Evolutionary conservation across 2,888 invertebrate species (phyloP).

Genomic region (Synanthedon vespiformis): DNA sequence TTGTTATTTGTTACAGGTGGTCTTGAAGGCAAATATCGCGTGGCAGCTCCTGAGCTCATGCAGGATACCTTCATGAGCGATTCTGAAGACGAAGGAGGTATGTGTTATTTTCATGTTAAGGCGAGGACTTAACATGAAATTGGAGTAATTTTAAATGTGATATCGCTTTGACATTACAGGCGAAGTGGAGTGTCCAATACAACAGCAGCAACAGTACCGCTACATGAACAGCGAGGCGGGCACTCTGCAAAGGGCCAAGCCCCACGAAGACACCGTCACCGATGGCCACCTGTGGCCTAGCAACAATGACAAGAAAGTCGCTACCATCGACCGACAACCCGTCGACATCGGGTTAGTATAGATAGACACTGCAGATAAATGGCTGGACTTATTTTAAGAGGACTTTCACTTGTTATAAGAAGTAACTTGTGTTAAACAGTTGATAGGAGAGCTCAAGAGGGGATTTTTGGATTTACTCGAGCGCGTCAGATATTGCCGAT

Average conservation of each 20-base stretch:
- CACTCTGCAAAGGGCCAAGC: slow-evolving; percentile 57
- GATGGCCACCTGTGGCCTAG: slow-evolving; percentile 64
- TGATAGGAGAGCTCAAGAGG: too few species aligned
- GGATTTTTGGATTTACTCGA: too few species aligned
- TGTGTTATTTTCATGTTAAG: slow-evolving; percentile 27
- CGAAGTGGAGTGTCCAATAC: slow-evolving; percentile 67
- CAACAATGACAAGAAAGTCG: slow-evolving; percentile 61
- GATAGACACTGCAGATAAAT: too few species aligned
- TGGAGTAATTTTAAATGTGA: neutral
- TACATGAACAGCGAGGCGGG: slow-evolving; percentile 69
- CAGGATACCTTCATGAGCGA: slow-evolving; percentile 99
- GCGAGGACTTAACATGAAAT: neutral
- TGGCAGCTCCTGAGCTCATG: slow-evolving; percentile 98
- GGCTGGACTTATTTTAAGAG: too few species aligned
- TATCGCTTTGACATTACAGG: slow-evolving; percentile 27
- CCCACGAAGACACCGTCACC: slow-evolving; percentile 62
- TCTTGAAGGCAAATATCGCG: slow-evolving; percentile 94
- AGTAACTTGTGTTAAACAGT: too few species aligned
- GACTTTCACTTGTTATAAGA: too few species aligned
- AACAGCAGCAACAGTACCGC: slow-evolving; percentile 67
- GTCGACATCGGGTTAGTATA: slow-evolving; percentile 54
- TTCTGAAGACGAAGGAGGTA: slow-evolving; percentile 98
- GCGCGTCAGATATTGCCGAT: too few species aligned
- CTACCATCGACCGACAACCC: slow-evolving; percentile 62
- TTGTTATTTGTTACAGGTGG: slow-evolving; percentile 59